Base-by-base conservation (phyloP, 1,140 invertebrate genomes). In the Trichoplusia ni region DNA sequence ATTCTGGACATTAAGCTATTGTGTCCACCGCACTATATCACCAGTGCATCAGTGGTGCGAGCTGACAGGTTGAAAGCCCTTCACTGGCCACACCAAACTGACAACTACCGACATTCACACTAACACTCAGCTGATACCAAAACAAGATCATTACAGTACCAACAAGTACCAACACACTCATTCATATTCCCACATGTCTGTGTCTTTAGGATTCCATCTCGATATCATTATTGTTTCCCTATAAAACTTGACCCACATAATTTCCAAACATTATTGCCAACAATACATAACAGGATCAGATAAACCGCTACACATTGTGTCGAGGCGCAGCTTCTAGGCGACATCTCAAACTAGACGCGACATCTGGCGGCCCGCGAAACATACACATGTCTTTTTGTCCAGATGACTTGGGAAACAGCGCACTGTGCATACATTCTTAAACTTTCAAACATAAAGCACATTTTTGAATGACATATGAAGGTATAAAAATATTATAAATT, bases 341-440 rank as follows among this genome's bases (percentile, higher is more conserved):
- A 64, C 75, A 77, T 80, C 79, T 79, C 72, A 72, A 73, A 73
- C 73, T 74, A 79, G 68, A 65, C 38, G 42, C 71, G 68, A 73
- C 83, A 88, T 86, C 85, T 88, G 84, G 78, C 62, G 76, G 53
- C 59, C 71, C 75, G 75, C 77, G 75, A 81, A 81, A 79, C 27
- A 82, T 75, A 82, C 80, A 81, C 79, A 87, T 84, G 81, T 82
- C 77, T 79, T 75, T 73, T 78, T 65, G 64, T 71, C 69, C 81
- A 82, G 70, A 83, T 83, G 82, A 84, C 75, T 84, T 74, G 63
- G 64, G 23, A 14, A 2, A 25, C 16, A 8, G 38, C 56, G 8
- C 77, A 71, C 38, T 73, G 38, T 58, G 40, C 14, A 53, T 9
- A 16, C 16, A 31, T 25, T n/a, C 56, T 60, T 31, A 19, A 25